phyloP scores from a whole-genome alignment of 64 coral and sea anemone genomes.

The Astreopora myriophthalma region DNA sequence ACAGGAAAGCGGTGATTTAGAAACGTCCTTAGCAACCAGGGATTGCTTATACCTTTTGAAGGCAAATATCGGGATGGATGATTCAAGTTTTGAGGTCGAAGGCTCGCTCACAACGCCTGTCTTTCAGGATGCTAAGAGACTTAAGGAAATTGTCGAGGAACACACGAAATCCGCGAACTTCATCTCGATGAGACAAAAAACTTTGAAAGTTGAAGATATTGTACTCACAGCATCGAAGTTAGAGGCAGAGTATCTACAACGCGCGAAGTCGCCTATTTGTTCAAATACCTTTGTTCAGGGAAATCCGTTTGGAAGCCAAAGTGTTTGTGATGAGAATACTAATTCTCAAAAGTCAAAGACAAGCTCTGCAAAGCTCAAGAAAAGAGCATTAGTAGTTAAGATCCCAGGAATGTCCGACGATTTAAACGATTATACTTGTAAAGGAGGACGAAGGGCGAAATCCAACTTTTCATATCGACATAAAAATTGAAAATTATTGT shows the following conservation, averaged over 20 bases:
- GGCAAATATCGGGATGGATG: not conserved
- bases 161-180: not conserved
- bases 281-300: not conserved
- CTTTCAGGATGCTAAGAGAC: not conserved
- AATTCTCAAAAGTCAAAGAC: not conserved
- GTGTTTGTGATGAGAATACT: not conserved
- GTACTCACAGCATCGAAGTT: constrained; percentile 13
- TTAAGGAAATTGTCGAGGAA: not conserved
- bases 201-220: constrained; percentile 25
- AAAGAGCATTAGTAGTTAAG: not conserved
- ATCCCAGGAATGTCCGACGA: not conserved
- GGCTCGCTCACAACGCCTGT: not conserved
- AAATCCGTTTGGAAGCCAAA: not conserved
- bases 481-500: not conserved
- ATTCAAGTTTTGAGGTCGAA: not conserved
- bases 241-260: not conserved
- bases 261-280: not conserved
- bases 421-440: constrained; percentile 10
- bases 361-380: not conserved
- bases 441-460: not conserved
- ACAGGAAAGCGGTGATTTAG: not conserved
- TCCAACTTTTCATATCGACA: constrained; percentile 38
- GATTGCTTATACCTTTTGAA: not conserved
- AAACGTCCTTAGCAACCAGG: not conserved
- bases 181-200: not conserved